Percentiles rank a stretch among this genome's conserved stretches.
These are phyloP conservation scores for Polypedilum pembai DNA, from an alignment of 1,140 invertebrate species.

Conservation along the genomic window DNA sequence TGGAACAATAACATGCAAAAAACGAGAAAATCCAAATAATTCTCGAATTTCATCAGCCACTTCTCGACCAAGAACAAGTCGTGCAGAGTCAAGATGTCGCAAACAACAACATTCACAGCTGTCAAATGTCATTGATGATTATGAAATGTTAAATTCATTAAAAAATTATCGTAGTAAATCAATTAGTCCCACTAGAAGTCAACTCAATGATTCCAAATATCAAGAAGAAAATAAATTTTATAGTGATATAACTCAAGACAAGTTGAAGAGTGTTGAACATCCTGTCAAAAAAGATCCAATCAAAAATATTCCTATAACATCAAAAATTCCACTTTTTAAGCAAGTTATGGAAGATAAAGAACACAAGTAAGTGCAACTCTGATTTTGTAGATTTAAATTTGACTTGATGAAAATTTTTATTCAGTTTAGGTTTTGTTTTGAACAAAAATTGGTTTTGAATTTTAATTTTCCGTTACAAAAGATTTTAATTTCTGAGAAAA, in stretches of 20 bases:
- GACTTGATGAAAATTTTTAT: neutral
- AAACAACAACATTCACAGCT: neutral
- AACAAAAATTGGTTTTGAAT: no score
- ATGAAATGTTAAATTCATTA: neutral
- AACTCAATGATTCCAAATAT: neutral
- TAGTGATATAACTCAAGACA: neutral
- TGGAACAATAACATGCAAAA: neutral
- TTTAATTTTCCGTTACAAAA: no score
- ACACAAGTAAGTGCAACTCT: conserved; percentile 17
- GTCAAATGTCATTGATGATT: neutral
- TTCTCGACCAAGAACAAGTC: neutral
- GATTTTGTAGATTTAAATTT: neutral
- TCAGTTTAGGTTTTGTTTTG: no score
- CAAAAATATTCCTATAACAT: conserved; percentile 29
- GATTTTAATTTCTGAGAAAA: no score
- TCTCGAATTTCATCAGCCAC: conserved; percentile 3
- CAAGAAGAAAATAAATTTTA: conserved; percentile 14
- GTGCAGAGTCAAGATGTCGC: neutral
- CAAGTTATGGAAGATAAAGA: conserved; percentile 25
- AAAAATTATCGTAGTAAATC: conserved; percentile 23
- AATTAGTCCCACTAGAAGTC: conserved; percentile 17
- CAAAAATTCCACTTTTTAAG: conserved; percentile 25
- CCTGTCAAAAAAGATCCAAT: neutral
- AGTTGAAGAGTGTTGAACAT: neutral
- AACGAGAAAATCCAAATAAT: neutral